A percentile compares a stretch with the other conserved stretches of the same genome.
These are phyloP conservation scores for Notechis scutatus DNA, from an alignment of 2,113 vertebrate genomes.

Conservation along the genomic window DNA sequence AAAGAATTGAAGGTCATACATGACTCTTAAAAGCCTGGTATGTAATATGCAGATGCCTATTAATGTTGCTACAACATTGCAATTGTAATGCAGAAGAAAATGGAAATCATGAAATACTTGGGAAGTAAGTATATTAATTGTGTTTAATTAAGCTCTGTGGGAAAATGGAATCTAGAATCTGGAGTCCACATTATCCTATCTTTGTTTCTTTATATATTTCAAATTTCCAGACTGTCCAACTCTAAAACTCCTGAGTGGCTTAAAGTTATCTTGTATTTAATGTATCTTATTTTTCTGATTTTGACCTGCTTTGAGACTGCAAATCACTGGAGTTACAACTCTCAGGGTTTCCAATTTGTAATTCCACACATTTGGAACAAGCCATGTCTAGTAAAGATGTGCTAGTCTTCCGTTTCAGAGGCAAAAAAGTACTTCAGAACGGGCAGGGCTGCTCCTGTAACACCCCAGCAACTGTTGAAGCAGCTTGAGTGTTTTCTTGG, in stretches of 20 bases:
- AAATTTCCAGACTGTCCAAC: neutral
- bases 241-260: neutral
- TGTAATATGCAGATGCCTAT: neutral
- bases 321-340: neutral
- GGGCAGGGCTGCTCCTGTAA: neutral
- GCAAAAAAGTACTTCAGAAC: neutral
- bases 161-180: neutral
- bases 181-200: neutral
- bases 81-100: neutral
- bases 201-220: neutral
- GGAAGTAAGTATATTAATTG: neutral
- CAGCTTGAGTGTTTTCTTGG: neutral
- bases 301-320: neutral
- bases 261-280: neutral
- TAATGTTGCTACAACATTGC: neutral
- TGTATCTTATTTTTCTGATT: neutral
- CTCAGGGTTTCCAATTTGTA: neutral
- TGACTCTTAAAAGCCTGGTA: neutral
- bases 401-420: neutral
- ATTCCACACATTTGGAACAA: neutral
- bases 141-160: neutral
- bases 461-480: neutral
- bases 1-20: neutral
- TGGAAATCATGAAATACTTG: neutral
- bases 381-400: neutral